Conservation (phyloP, 2,888 invertebrate species). For the Noctua janthe region DNA sequence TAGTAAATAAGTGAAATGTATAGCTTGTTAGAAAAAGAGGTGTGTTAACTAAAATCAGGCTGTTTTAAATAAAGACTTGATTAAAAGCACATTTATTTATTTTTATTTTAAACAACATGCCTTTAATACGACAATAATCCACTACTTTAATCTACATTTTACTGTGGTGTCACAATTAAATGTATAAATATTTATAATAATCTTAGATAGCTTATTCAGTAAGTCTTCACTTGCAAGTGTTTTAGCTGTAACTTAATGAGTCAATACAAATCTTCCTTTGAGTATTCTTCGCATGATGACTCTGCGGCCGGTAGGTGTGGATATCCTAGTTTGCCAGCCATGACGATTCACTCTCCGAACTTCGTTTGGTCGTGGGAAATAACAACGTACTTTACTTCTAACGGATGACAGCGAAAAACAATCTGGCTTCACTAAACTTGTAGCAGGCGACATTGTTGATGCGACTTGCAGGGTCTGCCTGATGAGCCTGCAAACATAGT, state of each 20-base stretch:
- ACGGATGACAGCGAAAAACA: conserved; percentile 78
- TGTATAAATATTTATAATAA: background rate
- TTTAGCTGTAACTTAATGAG: conserved; percentile 87
- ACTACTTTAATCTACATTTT: background rate
- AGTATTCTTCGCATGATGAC: conserved; percentile 94
- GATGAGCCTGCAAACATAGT: conserved; percentile 75
- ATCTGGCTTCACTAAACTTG: conserved; percentile 79
- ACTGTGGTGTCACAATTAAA: conserved; percentile 1
- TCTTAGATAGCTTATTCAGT: conserved; percentile 20
- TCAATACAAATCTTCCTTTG: conserved; percentile 93
- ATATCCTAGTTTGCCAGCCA: conserved; percentile 93
- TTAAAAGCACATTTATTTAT: conserved; percentile 54
- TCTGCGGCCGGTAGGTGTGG: conserved; percentile 92
- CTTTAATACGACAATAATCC: background rate
- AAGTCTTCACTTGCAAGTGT: conserved; percentile 6
- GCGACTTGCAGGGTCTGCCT: conserved; percentile 76
- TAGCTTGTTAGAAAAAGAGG: conserved; percentile 68
- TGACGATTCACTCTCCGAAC: conserved; percentile 92
- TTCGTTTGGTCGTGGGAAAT: conserved; percentile 95
- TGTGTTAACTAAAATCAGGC: conserved; percentile 69
- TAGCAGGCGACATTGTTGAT: conserved; percentile 68
- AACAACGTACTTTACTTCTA: conserved; percentile 90
- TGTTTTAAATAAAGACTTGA: conserved; percentile 72
- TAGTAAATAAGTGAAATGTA: conserved; percentile 76
- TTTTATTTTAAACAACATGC: conserved; percentile 34